Percentiles rank a stretch among this genome's conserved stretches.
Evolutionary conservation across 2,888 invertebrate species (phyloP).

Genomic region (Trisateles emortualis): DNA sequence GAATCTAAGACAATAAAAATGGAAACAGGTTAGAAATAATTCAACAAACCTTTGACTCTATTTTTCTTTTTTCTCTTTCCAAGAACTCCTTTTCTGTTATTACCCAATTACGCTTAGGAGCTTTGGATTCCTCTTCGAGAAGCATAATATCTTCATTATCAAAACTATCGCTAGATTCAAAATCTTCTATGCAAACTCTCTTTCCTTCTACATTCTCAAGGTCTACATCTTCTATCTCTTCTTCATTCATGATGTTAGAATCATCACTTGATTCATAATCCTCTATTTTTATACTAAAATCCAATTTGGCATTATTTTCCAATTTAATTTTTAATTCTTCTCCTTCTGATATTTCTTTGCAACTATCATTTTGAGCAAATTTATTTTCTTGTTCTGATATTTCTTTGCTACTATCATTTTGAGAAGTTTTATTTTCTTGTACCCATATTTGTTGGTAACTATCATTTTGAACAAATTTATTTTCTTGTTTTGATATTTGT

Average conservation of each 20-base stretch:
- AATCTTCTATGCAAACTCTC: constrained; percentile 32
- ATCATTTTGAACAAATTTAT: neutral
- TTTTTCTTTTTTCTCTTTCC: constrained; percentile 24
- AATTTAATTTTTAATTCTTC: neutral
- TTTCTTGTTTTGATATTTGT: neutral
- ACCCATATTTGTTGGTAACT: too few species aligned
- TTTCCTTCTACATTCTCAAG: constrained; percentile 4
- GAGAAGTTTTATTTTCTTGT: constrained; percentile 1
- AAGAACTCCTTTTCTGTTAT: constrained; percentile 29
- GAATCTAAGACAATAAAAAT: too few species aligned
- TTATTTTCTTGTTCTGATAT: neutral
- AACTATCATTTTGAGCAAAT: too few species aligned
- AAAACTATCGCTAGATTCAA: constrained; percentile 32
- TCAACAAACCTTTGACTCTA: constrained; percentile 27
- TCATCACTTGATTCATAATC: constrained; percentile 46
- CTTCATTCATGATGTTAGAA: constrained; percentile 23
- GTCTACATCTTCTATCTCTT: constrained; percentile 21
- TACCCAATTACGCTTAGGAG: constrained; percentile 10
- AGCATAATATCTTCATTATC: constrained; percentile 16
- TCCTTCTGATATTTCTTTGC: neutral
- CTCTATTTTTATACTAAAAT: constrained; percentile 25
- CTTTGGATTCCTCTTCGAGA: constrained; percentile 6
- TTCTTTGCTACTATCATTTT: neutral
- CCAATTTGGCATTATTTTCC: neutral
- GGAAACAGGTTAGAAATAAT: neutral